Base-by-base conservation (phyloP, 2,888 invertebrate species). In the Gonocerus acuteangulatus region DNA sequence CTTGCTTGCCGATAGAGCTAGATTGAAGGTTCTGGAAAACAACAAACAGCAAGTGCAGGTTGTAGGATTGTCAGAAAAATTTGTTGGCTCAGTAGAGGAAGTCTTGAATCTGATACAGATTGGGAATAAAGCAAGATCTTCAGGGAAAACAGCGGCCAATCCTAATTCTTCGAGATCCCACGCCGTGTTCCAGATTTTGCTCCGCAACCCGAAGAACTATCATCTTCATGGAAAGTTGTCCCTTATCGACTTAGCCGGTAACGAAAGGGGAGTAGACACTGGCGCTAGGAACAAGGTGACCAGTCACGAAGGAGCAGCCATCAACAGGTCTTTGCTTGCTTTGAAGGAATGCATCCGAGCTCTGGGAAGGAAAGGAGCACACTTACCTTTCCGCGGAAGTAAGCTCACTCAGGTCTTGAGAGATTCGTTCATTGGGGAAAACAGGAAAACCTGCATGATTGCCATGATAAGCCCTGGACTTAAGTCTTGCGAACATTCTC, bases 391-490 rank as follows among this genome's bases (percentile, higher is more conserved):
- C 81, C 82, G 99, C 70, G 95, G 95, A 60, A 95, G 95, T 70
- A 97, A 97, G 77, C 79, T 99, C 60, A 97, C 97, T 39, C 90
- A 89, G 74, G 97, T 99, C 63, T 78, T 99, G 67, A 83, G 95
- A 69, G 99, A 99, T 78, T 94, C 94, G 48, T 99, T 99, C 77
- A 95, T 99, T 71, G 97, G 97, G 9, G 93, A 95, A 74, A 97
- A 96, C 77, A 94, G 95, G 44, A 86, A 89, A 74, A 99, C 96
- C 16, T 99, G 97, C 77, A 99, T 99, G 99, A 96, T 99, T 75
- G 96, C 99, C 61, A 99, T 97, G 95, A 93, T 99, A 70, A 95
- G 95, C 66, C 99, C 99, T 19, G 95, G 96, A 58, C 82, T 95
- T 79, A 86, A 85, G 71, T 95, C 94, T 56, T 96, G 95, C 74